A percentile compares a stretch with the other conserved stretches of the same genome.
phyloP scores from a whole-genome alignment of 2,113 vertebrate genomes.

The Mus musculus region GRCm39 chrX:166498501-166499000 shows the following conservation, averaged over 20 bases:
- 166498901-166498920: background rate
- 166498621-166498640: background rate
- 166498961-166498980: background rate
- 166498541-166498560: background rate
- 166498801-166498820: background rate
- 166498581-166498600: background rate
- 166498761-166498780: background rate
- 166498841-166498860: background rate
- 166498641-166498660: background rate
- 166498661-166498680: background rate
- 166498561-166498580: background rate
- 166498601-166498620: background rate
- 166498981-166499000: background rate
- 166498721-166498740: constrained; percentile 24
- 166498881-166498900: background rate
- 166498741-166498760: constrained; percentile 18
- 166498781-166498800: background rate
- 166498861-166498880: background rate
- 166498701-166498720: constrained; percentile 54
- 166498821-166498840: background rate
- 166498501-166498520: background rate
- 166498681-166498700: background rate
- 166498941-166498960: background rate
- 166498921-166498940: background rate
- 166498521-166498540: background rate